A percentile compares a stretch with the other conserved stretches of the same genome.
Evolutionary conservation across 2,113 vertebrate species (phyloP).

Genomic region (Scomber scombrus): DNA sequence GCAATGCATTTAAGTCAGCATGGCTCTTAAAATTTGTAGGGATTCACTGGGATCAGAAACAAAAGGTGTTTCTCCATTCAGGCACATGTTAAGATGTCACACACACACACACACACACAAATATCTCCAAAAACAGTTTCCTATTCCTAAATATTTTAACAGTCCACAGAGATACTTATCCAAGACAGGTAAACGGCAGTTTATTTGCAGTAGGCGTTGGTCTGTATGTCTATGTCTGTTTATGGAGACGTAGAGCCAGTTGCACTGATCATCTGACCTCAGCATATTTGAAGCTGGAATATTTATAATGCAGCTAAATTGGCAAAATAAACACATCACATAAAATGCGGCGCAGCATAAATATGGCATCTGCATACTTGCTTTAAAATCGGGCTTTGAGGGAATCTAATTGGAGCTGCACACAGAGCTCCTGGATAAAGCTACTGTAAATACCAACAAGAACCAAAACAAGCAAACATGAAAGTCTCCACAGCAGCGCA

Average conservation of each 20-base stretch:
- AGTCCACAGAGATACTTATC: conserved; percentile 41
- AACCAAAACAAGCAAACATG: conserved; percentile 53
- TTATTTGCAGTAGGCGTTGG: conserved; percentile 42
- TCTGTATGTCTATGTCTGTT: conserved; percentile 29
- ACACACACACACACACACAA: neutral
- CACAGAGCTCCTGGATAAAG: conserved; percentile 33
- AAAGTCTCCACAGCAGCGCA: conserved; percentile 38
- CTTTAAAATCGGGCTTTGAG: conserved; percentile 42
- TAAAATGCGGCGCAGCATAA: conserved; percentile 61
- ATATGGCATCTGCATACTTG: conserved; percentile 54
- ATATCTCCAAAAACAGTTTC: conserved; percentile 25
- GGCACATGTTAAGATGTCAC: conserved; percentile 35
- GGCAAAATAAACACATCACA: conserved; percentile 58
- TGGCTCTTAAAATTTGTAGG: conserved; percentile 23
- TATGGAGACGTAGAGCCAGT: conserved; percentile 29
- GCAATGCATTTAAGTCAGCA: conserved; percentile 41
- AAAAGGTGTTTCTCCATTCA: conserved; percentile 15
- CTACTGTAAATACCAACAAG: conserved; percentile 49
- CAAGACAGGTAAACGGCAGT: conserved; percentile 56
- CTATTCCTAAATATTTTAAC: conserved; percentile 55
- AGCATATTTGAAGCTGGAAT: conserved; percentile 56
- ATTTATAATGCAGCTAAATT: conserved; percentile 71
- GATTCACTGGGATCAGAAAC: conserved; percentile 14
- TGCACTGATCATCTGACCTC: conserved; percentile 30
- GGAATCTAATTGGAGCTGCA: conserved; percentile 66